phyloP scores from a whole-genome alignment of 2,113 vertebrate genomes.

The Phoxinus phoxinus region DNA sequence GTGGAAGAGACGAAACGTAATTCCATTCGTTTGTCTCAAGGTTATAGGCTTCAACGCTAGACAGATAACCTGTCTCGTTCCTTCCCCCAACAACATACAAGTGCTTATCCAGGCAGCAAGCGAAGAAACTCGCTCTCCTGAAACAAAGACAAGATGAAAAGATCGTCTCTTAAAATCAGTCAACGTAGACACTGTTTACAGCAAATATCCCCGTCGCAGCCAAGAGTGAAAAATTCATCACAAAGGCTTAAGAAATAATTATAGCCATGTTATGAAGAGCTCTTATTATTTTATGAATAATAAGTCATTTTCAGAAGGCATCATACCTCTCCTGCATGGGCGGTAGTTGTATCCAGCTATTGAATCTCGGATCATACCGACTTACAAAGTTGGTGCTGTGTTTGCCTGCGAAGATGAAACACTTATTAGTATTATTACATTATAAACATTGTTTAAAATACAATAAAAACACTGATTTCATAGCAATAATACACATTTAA shows the following conservation, averaged over 20 bases:
- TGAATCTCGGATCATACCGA: slow-evolving; percentile 98
- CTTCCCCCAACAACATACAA: slow-evolving; percentile 96
- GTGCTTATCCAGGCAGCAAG: slow-evolving; percentile 95
- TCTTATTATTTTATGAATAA: slow-evolving; percentile 33
- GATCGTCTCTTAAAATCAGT: slow-evolving; percentile 60
- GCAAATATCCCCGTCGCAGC: slow-evolving; percentile 20
- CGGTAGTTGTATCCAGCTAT: slow-evolving; percentile 98
- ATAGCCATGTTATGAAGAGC: slow-evolving; percentile 31
- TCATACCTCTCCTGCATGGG: slow-evolving; percentile 98
- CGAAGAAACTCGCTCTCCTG: slow-evolving; percentile 99
- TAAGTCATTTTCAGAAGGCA: slow-evolving; percentile 5
- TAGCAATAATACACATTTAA: neutral
- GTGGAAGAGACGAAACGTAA: slow-evolving; percentile 92
- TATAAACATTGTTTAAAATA: neutral
- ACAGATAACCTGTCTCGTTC: slow-evolving; percentile 96
- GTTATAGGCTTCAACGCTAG: slow-evolving; percentile 97
- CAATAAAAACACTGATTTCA: neutral
- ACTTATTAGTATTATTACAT: neutral
- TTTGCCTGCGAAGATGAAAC: slow-evolving; percentile 82
- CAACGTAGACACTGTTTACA: slow-evolving; percentile 26
- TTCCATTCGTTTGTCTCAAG: slow-evolving; percentile 98
- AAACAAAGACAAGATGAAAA: slow-evolving; percentile 62
- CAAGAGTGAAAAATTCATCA: slow-evolving; percentile 31
- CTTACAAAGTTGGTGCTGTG: slow-evolving; percentile 99
- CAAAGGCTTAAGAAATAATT: slow-evolving; percentile 37